Base-by-base conservation (phyloP, 2,113 vertebrate species). In the Porphyrio hochstetteri region DNA sequence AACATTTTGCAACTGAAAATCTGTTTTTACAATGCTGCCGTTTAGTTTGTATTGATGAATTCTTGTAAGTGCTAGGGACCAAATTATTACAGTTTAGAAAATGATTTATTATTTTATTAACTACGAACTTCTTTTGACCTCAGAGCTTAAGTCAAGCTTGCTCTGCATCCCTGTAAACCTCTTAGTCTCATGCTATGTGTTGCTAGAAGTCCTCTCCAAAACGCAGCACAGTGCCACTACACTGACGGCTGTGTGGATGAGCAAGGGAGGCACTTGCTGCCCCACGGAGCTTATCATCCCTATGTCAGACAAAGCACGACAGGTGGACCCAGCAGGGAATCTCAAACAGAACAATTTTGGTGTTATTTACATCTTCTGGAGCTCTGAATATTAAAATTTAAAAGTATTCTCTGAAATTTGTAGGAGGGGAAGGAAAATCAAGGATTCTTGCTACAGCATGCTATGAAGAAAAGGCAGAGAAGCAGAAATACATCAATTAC, bases 281-380 rank as follows among this genome's bases (percentile, higher is more conserved):
- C 64, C 75, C 60, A 78, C 76, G 53, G 76, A 65, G 16, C 72
- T 63, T 56, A 63, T 77, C 86, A 92, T 23, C 53, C 48, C 35
- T 63, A 24, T 1, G 19, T 48, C 85, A 94, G 40, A 76, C 70
- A 93, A 63, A 85, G 80, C 56, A 75, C 6, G 23, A 88, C 77
- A 95, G 76, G 88, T 96, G 90, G 61, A 86, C 60, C 38, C 88
- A 81, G 76, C 68, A 78, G 72, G 79, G 33, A 63, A 78, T 78
- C 93, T 85, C 76, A 90, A 88, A 88, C 8, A 7, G 77, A 38
- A 27, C 52, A 92, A 38, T 61, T 89, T 84, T 69, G 24, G 25
- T 27, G 20, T 44, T 69, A 40, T 36, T 88, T 75, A 64, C 24
- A 53, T 81, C 13, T n/a, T 44, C 24, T 44, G 31, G 38, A 65